phyloP scores from a whole-genome alignment of 2,888 invertebrate genomes.

The Philhelius pedissequus region DNA sequence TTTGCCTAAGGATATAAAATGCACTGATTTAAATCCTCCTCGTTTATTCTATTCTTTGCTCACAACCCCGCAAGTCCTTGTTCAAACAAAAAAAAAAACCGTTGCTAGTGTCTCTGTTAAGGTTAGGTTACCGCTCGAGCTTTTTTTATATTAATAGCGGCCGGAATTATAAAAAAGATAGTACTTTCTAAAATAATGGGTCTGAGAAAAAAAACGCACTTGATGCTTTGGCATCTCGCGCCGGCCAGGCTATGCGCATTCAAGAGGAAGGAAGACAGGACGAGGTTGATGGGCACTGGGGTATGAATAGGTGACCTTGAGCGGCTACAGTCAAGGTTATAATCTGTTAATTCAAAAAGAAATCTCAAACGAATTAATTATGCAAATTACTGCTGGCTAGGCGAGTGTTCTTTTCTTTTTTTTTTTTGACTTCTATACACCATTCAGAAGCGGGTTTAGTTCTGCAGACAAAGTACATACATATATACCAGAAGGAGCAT shows the following conservation, averaged over 20 bases:
- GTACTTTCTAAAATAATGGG: constrained; percentile 9
- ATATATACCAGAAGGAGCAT: background rate
- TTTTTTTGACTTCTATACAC: background rate
- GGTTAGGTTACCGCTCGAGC: constrained; percentile 38
- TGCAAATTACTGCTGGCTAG: constrained; percentile 62
- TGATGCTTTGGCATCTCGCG: constrained; percentile 18
- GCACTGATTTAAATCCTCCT: constrained; percentile 46
- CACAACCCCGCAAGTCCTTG: constrained; percentile 12
- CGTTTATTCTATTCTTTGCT: background rate
- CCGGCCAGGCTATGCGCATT: constrained; percentile 8
- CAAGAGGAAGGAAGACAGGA: background rate
- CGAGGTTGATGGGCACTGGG: background rate
- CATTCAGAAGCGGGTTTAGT: background rate
- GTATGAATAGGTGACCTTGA: constrained; percentile 34
- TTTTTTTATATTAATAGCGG: constrained; percentile 31
- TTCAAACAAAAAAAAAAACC: background rate
- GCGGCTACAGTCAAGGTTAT: constrained; percentile 54
- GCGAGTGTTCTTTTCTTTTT: constrained; percentile 23
- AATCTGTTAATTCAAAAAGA: constrained; percentile 48
- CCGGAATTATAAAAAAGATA: constrained; percentile 34
- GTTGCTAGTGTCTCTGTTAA: constrained; percentile 13
- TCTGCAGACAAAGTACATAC: background rate
- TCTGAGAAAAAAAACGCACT: constrained; percentile 8
- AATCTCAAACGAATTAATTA: constrained; percentile 63
- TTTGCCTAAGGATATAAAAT: constrained; percentile 58